phyloP scores from a whole-genome alignment of 2,797 vertebrate genomes.

The Falco naumanni region DNA sequence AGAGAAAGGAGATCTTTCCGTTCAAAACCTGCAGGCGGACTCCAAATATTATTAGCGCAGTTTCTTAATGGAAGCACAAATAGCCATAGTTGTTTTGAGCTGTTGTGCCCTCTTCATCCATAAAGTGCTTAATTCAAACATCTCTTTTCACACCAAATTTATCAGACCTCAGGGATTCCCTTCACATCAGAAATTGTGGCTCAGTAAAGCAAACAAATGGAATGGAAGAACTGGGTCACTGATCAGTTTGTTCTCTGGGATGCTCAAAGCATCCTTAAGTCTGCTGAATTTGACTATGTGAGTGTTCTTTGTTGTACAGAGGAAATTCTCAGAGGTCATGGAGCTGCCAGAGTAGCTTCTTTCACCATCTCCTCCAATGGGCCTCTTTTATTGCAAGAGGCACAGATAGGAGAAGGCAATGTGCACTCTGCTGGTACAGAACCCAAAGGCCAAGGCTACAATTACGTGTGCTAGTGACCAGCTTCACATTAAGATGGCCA shows the following conservation, averaged over 20 bases:
- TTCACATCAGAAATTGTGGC: background rate
- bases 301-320: background rate
- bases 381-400: background rate
- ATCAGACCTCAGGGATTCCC: background rate
- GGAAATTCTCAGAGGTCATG: background rate
- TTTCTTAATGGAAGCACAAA: background rate
- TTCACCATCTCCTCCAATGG: background rate
- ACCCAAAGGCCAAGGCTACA: background rate
- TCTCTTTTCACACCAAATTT: constrained; percentile 2
- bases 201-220: constrained; percentile 31
- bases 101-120: background rate
- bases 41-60: background rate
- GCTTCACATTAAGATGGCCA: background rate
- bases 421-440: background rate
- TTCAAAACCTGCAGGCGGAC: background rate
- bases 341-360: background rate
- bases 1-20: background rate
- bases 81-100: background rate
- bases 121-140: background rate
- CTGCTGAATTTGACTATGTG: background rate
- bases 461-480: background rate
- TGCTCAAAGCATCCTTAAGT: background rate
- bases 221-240: constrained; percentile 16
- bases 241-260: background rate
- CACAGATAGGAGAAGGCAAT: background rate